Base-by-base conservation (phyloP, 2,113 vertebrate species). In the Polyodon spathula region DNA sequence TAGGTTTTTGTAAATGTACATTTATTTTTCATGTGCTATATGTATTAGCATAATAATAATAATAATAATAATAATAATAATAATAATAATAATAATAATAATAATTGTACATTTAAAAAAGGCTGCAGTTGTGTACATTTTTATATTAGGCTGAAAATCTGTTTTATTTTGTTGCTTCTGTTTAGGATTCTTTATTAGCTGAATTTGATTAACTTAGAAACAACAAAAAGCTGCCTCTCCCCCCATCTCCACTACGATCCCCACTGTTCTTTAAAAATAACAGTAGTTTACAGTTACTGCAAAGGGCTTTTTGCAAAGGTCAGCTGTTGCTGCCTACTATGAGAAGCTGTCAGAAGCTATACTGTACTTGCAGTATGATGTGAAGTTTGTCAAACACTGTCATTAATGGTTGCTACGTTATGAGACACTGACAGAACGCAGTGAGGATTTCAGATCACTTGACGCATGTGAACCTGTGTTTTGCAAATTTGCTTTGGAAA, bases 301-400 rank as follows among this genome's bases (percentile, higher is more conserved):
- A 11, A 14, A 56, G 39, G 6, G 10, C 6, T 38, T 37, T 16
- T 37, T 8, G 54, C 39, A 56, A 56, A 56, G 54, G 54, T 5
- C 37, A 56, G 54, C n/a, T n/a, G n/a, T n/a, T n/a, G 4, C 54
- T 56, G 37, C n/a, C 39, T 57, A 6, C 39, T 41, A 7, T n/a
- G 55, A 39, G 55, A n/a, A 40, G 39, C 39, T 41, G 55, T 57
- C 55, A 57, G 55, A 57, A 57, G 55, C 38, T 40, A 15, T 57
- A 40, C 38, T 14, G 55, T 57, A 57, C n/a, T 57, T 57, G 55
- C 39, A 6, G 55, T 37, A 6, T 41, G 39, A 57, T 37, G 8
- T 15, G 55, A 57, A 15, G 40, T n/a, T 40, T 57, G 55, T 40
- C 55, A 57, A 57, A 40, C 15, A 39, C 15, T 41, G 39, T 41